These are phyloP conservation scores for Allolobophora icterica DNA, from an alignment of 2,888 invertebrate genomes.

Conservation along the genomic window DNA sequence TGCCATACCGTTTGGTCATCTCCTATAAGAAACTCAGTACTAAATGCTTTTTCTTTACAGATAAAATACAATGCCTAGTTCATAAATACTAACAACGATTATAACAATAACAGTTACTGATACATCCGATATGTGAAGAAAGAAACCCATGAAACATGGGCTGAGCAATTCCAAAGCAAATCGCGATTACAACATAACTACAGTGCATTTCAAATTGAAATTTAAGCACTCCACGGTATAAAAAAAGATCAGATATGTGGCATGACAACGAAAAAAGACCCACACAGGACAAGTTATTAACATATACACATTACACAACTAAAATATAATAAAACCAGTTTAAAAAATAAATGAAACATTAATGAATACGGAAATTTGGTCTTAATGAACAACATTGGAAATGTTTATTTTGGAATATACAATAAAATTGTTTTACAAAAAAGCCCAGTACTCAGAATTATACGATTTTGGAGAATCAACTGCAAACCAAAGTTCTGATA, in stretches of 20 bases:
- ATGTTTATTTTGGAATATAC: too few relatives aligned
- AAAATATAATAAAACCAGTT: too few relatives aligned
- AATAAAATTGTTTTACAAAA: too few relatives aligned
- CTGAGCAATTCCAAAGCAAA: background rate
- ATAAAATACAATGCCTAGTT: background rate
- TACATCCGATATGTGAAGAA: background rate
- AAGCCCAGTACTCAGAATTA: too few relatives aligned
- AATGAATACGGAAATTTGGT: too few relatives aligned
- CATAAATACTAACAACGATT: background rate
- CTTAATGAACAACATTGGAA: too few relatives aligned
- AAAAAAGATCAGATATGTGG: background rate
- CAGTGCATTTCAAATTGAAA: background rate
- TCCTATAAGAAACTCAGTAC: background rate
- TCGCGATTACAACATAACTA: background rate
- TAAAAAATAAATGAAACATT: too few relatives aligned
- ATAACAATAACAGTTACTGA: constrained; percentile 4
- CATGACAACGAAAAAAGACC: background rate
- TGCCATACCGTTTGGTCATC: background rate
- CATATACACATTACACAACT: too few relatives aligned
- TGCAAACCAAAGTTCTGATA: too few relatives aligned
- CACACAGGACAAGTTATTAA: too few relatives aligned
- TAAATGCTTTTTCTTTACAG: background rate
- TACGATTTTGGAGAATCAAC: too few relatives aligned
- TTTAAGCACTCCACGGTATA: too few relatives aligned
- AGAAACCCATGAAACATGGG: background rate